A percentile compares a stretch with the other conserved stretches of the same genome.
Evolutionary conservation across 2,888 invertebrate genomes (phyloP).

Genomic region (Phyllotreta striolata): DNA sequence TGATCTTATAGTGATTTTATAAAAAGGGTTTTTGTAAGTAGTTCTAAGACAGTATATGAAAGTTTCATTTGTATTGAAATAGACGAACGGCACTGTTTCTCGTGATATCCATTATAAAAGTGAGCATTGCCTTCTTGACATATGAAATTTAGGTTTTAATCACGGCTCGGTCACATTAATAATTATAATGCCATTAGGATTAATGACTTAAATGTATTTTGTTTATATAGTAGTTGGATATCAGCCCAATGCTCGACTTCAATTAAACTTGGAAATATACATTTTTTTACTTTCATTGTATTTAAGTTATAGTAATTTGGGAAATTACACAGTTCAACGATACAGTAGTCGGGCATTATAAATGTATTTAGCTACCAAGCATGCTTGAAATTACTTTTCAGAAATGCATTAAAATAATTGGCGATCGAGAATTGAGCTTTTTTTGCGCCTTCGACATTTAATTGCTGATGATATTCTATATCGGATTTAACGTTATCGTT

Average conservation of each 20-base stretch:
- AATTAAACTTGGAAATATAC: constrained; percentile 39
- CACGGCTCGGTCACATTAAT: constrained; percentile 37
- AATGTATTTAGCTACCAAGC: constrained; percentile 44
- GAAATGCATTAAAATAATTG: constrained; percentile 32
- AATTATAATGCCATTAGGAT: constrained; percentile 51
- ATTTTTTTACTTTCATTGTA: constrained; percentile 43
- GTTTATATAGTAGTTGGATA: constrained; percentile 48
- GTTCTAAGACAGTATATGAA: neutral
- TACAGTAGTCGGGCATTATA: constrained; percentile 43
- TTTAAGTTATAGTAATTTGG: constrained; percentile 45
- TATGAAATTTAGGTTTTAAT: constrained; percentile 46
- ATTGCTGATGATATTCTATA: constrained; percentile 1
- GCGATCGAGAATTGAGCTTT: neutral
- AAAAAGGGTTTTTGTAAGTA: neutral
- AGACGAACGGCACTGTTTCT: constrained; percentile 22
- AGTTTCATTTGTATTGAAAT: neutral
- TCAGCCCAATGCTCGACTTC: constrained; percentile 30
- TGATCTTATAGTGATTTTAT: no score
- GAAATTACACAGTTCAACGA: constrained; percentile 40
- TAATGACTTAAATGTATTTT: constrained; percentile 50
- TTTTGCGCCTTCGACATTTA: neutral
- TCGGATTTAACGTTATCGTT: neutral
- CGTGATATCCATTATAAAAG: constrained; percentile 38
- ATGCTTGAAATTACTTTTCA: constrained; percentile 37
- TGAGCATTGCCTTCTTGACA: constrained; percentile 47